Conservation (phyloP, 2,888 invertebrate genomes). For the Agrochola litura region DNA sequence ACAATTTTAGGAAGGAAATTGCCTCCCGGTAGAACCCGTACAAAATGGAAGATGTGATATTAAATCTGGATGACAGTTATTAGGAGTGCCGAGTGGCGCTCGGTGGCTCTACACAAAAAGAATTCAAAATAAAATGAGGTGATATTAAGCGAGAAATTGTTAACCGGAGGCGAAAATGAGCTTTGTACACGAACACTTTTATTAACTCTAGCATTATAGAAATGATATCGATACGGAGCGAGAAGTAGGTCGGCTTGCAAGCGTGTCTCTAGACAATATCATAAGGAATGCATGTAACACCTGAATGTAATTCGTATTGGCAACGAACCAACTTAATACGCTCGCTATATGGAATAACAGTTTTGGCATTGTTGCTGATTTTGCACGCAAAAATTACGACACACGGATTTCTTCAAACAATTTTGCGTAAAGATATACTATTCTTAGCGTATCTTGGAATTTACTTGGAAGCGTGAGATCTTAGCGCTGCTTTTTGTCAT, state of each 20-base stretch:
- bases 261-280: conserved; percentile 56
- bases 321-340: conserved; percentile 71
- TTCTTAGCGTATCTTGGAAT: conserved; percentile 27
- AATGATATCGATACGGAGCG: conserved; percentile 41
- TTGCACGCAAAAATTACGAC: conserved; percentile 45
- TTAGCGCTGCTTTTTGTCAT: conserved; percentile 47
- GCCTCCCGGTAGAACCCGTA: conserved; percentile 84
- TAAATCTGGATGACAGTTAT: conserved; percentile 90
- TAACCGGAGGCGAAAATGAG: conserved; percentile 69
- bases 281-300: conserved; percentile 62
- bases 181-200: conserved; percentile 58
- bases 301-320: conserved; percentile 75
- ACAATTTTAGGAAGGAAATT: conserved; percentile 89
- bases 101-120: conserved; percentile 76
- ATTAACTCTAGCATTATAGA: conserved; percentile 44
- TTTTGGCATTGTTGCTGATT: conserved; percentile 55
- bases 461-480: conserved; percentile 34
- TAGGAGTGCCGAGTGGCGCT: conserved; percentile 81
- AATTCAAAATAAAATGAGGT: conserved; percentile 78
- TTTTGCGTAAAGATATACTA: conserved; percentile 1
- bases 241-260: conserved; percentile 49
- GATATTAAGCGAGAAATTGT: conserved; percentile 79
- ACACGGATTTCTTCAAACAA: conserved; percentile 24
- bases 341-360: conserved; percentile 48
- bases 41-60: conserved; percentile 88